Conservation (phyloP, 1,140 invertebrate genomes). For the Cydia fagiglandana region DNA sequence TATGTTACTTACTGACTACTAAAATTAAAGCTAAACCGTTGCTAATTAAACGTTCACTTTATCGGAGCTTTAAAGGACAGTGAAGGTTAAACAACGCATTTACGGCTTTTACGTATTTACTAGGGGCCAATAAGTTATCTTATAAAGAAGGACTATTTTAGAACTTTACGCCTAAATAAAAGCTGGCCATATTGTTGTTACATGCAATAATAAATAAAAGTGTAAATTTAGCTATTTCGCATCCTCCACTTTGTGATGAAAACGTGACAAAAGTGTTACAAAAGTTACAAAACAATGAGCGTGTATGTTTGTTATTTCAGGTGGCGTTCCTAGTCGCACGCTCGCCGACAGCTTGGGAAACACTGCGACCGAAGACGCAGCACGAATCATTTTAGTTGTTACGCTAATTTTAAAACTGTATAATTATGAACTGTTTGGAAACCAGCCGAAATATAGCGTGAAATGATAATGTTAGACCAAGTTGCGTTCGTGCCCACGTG, state of each 20-base stretch:
- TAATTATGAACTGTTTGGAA: constrained; percentile 57
- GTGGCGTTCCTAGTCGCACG: constrained; percentile 72
- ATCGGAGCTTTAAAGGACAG: constrained; percentile 19
- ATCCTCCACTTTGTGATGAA: background rate
- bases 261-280: background rate
- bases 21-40: constrained; percentile 8
- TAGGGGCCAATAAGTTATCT: background rate
- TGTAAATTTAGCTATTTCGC: background rate
- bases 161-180: background rate
- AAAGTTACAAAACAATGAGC: background rate
- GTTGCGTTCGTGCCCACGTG: constrained; percentile 70
- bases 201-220: background rate
- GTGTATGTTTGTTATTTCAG: constrained; percentile 52
- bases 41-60: constrained; percentile 5
- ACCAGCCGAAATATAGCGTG: constrained; percentile 38
- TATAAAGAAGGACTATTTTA: background rate
- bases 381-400: constrained; percentile 38
- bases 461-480: constrained; percentile 63
- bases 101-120: background rate
- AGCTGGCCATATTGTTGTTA: background rate
- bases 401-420: constrained; percentile 36
- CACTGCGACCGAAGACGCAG: constrained; percentile 32
- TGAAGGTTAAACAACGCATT: constrained; percentile 21
- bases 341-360: constrained; percentile 44
- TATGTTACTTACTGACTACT: background rate